Evolutionary conservation across 2,888 invertebrate genomes (phyloP).

Genomic region (Lamproptera curius): DNA sequence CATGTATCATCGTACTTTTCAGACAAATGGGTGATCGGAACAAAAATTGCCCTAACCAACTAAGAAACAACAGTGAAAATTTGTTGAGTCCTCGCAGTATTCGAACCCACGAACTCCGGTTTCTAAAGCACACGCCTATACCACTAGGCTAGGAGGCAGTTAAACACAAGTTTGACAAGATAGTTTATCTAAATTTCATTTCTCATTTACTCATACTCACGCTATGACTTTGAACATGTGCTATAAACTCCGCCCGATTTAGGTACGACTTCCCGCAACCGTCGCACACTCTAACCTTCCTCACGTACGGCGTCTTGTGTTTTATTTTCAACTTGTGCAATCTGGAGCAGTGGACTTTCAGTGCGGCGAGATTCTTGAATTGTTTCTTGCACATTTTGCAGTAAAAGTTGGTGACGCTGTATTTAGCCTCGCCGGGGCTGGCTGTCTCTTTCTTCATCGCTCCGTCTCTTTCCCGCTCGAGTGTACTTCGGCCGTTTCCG

Average conservation of each 20-base stretch:
- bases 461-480: constrained; percentile 3
- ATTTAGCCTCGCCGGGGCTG: constrained; percentile 29
- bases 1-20: too few species aligned
- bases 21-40: too few species aligned
- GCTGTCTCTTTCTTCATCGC: not conserved
- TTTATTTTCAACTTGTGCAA: constrained; percentile 39
- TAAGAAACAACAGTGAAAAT: too few species aligned
- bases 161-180: not conserved
- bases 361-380: constrained; percentile 31
- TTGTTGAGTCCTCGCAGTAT: too few species aligned
- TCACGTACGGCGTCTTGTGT: constrained; percentile 11
- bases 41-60: too few species aligned
- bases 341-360: constrained; percentile 44
- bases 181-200: not conserved
- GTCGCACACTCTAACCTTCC: constrained; percentile 35
- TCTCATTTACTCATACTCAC: constrained; percentile 30
- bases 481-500: too few species aligned
- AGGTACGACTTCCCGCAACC: constrained; percentile 38
- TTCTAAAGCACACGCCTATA: too few species aligned
- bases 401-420: constrained; percentile 38
- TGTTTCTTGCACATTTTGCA: constrained; percentile 51
- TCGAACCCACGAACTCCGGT: too few species aligned
- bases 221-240: constrained; percentile 42
- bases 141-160: too few species aligned
- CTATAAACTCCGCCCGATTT: constrained; percentile 30